Conservation (phyloP, 2,113 vertebrate genomes). For the Myiagra hebetior region DNA sequence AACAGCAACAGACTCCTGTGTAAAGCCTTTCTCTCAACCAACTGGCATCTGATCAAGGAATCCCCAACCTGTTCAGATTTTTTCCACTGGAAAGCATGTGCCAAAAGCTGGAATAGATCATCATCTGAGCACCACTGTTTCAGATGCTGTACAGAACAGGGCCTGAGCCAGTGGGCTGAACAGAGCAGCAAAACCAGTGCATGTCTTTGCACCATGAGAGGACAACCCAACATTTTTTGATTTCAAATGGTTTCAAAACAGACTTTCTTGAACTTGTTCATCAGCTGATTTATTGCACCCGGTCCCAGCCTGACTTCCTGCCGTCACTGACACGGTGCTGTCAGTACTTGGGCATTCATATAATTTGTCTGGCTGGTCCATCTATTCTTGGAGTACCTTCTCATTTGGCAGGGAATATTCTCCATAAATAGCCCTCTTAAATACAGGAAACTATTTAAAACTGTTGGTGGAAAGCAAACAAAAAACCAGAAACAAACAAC, state of each 20-base stretch:
- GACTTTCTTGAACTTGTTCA: background rate
- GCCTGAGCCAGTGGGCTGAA: background rate
- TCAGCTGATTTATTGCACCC: background rate
- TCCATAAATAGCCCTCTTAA: background rate
- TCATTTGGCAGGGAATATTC: background rate
- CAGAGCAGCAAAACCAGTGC: background rate
- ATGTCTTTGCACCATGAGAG: background rate
- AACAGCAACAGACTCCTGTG: background rate
- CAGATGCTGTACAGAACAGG: background rate
- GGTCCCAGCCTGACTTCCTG: background rate
- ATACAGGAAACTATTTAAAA: background rate
- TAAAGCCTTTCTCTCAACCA: constrained; percentile 2
- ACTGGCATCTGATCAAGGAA: constrained; percentile 29
- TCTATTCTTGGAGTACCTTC: background rate
- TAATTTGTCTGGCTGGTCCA: background rate
- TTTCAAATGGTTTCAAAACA: background rate
- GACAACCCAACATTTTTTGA: background rate
- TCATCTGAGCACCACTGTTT: background rate
- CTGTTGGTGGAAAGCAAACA: background rate
- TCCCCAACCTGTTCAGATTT: background rate
- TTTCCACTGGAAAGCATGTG: background rate
- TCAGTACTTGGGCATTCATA: background rate
- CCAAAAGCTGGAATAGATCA: background rate
- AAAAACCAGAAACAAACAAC: background rate
- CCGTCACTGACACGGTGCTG: background rate